Base-by-base conservation (phyloP, 2,888 invertebrate species). In the Apotomis capreana region DNA sequence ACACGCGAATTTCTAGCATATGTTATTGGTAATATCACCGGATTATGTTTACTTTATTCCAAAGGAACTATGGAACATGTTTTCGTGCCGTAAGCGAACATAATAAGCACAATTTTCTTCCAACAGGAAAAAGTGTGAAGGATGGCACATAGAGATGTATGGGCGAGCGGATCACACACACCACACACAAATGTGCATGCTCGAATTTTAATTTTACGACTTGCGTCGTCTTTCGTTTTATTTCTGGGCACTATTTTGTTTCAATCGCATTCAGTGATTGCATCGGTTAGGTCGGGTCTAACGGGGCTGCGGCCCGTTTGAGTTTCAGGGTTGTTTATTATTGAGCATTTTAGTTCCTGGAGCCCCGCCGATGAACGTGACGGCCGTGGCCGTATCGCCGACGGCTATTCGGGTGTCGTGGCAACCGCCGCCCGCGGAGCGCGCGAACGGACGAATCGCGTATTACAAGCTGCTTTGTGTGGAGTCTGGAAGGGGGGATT, bases 381-480 rank as follows among this genome's bases (percentile, higher is more conserved):
- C 95, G 81, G 98, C 97, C 79, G 95, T 95, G 91, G 96, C 98
- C 81, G 95, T 96, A 89, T 97, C 97, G 89, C 97, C 98, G 78
- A 98, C 97, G 76, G 96, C 97, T 79, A 96, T 99, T 85, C 95
- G 96, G 82, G 97, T 99, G 83, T 95, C 95, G 82, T 99, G 99
- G 99, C 95, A 96, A 83, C 98, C 99, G 81, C 99, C 99, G 79
- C 97, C 97, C 67, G 95, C 95, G 77, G 97, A 98, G 89, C 95
- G 97, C 78, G 97, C 97, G 88, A 98, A 98, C 94, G 99, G 99
- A 75, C 95, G 96, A 87, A 98, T 98, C 92, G 95, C 96, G 86
- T 97, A 98, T 96, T 98, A 98, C 96, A 98, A 97, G 94, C 96
- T 98, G 84, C 96, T 96, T 89, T 96, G 96, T 91, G 97, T 97